Conservation (phyloP, 2,888 invertebrate species). For the Spodoptera littoralis region DNA sequence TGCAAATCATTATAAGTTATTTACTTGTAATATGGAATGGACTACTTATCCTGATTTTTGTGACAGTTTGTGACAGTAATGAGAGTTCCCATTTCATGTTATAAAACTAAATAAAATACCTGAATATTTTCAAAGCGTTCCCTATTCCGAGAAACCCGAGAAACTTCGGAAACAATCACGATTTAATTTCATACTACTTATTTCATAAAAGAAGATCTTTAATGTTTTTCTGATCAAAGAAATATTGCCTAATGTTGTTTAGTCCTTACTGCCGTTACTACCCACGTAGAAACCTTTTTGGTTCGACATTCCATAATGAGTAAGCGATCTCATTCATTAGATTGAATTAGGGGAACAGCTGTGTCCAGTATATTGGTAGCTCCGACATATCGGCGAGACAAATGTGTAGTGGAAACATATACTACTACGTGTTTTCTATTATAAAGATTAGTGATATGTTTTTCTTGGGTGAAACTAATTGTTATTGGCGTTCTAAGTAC, state of each 20-base stretch:
- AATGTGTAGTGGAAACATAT: slow-evolving; percentile 5
- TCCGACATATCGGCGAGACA: slow-evolving; percentile 3
- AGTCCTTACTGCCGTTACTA: slow-evolving; percentile 1
- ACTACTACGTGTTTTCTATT: background rate
- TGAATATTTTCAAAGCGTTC: too few species aligned
- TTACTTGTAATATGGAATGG: too few species aligned
- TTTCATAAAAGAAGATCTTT: too few species aligned
- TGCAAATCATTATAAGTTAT: too few species aligned
- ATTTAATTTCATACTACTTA: too few species aligned
- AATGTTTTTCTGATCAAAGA: slow-evolving; percentile 1
- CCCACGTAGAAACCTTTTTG: slow-evolving; percentile 32
- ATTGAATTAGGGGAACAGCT: slow-evolving; percentile 51
- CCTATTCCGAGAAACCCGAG: background rate
- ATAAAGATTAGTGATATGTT: background rate
- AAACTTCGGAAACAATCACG: too few species aligned
- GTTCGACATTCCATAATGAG: slow-evolving; percentile 32
- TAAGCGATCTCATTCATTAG: slow-evolving; percentile 61
- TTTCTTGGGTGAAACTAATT: too few species aligned
- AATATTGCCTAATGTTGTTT: background rate
- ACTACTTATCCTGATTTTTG: too few species aligned
- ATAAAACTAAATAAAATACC: too few species aligned
- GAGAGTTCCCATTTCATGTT: too few species aligned
- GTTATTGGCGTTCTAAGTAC: too few species aligned
- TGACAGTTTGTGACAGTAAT: too few species aligned
- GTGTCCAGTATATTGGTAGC: slow-evolving; percentile 37